These are phyloP conservation scores for Dysidea cf. avara DNA, from an alignment of 37 sponge, comb jelly and placozoan species.

Conservation along the genomic window DNA sequence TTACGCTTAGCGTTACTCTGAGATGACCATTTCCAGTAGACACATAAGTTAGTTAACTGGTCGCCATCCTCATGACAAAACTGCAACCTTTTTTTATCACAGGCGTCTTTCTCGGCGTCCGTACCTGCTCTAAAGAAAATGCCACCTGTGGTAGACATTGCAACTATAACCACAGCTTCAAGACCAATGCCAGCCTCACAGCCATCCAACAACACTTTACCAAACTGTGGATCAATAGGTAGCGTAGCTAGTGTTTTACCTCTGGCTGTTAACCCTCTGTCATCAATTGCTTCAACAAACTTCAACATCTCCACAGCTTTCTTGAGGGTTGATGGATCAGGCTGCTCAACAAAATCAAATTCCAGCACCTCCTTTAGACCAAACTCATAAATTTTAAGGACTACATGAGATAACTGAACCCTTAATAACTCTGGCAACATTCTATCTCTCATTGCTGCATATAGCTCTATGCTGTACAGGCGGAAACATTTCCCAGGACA, in stretches of 20 bases:
- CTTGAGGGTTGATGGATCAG: slow-evolving; percentile 43
- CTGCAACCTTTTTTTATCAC: slow-evolving; percentile 63
- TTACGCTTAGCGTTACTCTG: slow-evolving; percentile 29
- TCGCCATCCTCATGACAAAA: no score
- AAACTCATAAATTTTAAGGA: slow-evolving; percentile 71
- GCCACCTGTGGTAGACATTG: slow-evolving; percentile 53
- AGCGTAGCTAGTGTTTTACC: slow-evolving; percentile 56
- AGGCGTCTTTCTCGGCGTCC: slow-evolving; percentile 52
- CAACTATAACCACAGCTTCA: slow-evolving; percentile 47
- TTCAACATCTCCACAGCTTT: slow-evolving; percentile 56
- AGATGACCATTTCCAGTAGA: slow-evolving; percentile 41
- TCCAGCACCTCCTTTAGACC: slow-evolving; percentile 54
- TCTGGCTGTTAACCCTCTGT: slow-evolving; percentile 55
- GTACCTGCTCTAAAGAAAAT: slow-evolving; percentile 60
- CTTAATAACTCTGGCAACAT: slow-evolving; percentile 65
- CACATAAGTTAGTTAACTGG: no score
- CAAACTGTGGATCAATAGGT: slow-evolving; percentile 64
- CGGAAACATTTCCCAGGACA: slow-evolving; percentile 82
- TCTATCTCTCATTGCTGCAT: slow-evolving; percentile 40
- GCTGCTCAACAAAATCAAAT: slow-evolving; percentile 76
- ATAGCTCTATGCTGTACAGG: slow-evolving; percentile 53
- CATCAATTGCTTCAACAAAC: no score
- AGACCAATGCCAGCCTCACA: slow-evolving; percentile 28
- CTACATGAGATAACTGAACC: no score
- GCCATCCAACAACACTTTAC: slow-evolving; percentile 58